Conservation (phyloP, 2,113 vertebrate species). For the Globicephala melas region DNA sequence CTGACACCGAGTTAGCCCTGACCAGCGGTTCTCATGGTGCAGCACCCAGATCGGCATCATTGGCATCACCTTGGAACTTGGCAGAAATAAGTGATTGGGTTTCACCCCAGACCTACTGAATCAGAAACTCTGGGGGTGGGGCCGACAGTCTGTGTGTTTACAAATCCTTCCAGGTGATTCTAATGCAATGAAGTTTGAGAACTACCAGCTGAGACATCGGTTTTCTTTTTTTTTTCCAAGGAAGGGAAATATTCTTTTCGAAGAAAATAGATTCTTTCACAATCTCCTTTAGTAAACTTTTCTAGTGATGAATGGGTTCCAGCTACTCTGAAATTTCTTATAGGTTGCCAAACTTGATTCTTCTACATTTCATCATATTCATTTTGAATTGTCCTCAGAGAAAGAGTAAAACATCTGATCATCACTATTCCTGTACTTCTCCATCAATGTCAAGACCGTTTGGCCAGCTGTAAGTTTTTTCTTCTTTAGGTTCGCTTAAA, state of each 20-base stretch:
- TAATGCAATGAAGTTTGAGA: background rate
- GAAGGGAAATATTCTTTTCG: background rate
- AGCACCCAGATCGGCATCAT: background rate
- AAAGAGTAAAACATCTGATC: constrained; percentile 23
- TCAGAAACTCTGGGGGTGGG: background rate
- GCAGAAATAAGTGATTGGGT: background rate
- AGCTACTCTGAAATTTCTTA: constrained; percentile 25
- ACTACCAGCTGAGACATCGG: background rate
- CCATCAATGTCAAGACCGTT: background rate
- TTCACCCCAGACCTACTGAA: background rate
- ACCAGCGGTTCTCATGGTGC: background rate
- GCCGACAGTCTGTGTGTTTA: background rate
- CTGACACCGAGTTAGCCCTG: background rate
- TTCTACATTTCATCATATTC: background rate
- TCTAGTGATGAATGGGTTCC: background rate
- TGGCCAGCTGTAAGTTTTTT: constrained; percentile 12
- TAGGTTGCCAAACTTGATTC: constrained; percentile 16
- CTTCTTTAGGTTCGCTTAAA: constrained; percentile 42
- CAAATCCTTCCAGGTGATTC: background rate
- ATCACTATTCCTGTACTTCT: background rate
- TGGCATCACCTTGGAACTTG: background rate
- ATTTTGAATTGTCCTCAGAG: background rate
- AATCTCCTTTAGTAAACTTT: background rate
- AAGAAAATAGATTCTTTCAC: background rate
- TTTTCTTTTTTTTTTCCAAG: background rate